These are phyloP conservation scores for Pterois miles DNA, from an alignment of 2,797 vertebrate species.

Conservation along the genomic window DNA sequence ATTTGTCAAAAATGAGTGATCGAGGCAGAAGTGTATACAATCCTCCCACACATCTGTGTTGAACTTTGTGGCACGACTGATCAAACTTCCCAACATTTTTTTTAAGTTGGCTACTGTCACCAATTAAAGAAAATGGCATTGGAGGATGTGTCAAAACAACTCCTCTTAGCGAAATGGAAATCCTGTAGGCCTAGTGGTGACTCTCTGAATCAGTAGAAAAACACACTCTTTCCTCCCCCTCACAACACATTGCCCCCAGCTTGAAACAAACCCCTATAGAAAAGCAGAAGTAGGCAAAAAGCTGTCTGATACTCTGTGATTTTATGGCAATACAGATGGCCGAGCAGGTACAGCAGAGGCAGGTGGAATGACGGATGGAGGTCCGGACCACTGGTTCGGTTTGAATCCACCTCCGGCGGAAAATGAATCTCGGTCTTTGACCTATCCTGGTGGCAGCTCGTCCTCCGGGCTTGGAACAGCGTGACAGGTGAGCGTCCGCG, in stretches of 20 bases:
- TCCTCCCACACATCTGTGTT: conserved; percentile 57
- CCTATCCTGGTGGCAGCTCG: conserved; percentile 71
- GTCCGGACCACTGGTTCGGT: conserved; percentile 28
- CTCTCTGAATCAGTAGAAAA: conserved; percentile 28
- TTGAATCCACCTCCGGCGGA: conserved; percentile 51
- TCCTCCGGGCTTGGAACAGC: conserved; percentile 56
- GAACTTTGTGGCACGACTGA: conserved; percentile 48
- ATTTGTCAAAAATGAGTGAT: conserved; percentile 60
- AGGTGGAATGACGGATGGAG: conserved; percentile 32
- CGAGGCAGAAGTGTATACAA: conserved; percentile 23
- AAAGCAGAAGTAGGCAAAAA: conserved; percentile 13
- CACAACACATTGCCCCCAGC: conserved; percentile 44
- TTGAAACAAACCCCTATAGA: conserved; percentile 28
- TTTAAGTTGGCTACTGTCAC: conserved; percentile 46
- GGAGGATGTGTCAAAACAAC: conserved; percentile 63
- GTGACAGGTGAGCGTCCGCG: conserved; percentile 75
- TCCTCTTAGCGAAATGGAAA: conserved; percentile 58
- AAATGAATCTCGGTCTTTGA: conserved; percentile 70
- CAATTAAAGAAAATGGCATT: conserved; percentile 60
- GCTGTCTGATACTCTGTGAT: not conserved
- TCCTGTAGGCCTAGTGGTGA: conserved; percentile 13
- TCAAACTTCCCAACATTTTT: conserved; percentile 44
- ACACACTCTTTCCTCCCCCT: conserved; percentile 57
- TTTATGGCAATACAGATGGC: conserved; percentile 14
- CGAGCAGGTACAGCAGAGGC: conserved; percentile 12